Conservation (phyloP, 2,888 invertebrate genomes). For the Osmoderma eremita region DNA sequence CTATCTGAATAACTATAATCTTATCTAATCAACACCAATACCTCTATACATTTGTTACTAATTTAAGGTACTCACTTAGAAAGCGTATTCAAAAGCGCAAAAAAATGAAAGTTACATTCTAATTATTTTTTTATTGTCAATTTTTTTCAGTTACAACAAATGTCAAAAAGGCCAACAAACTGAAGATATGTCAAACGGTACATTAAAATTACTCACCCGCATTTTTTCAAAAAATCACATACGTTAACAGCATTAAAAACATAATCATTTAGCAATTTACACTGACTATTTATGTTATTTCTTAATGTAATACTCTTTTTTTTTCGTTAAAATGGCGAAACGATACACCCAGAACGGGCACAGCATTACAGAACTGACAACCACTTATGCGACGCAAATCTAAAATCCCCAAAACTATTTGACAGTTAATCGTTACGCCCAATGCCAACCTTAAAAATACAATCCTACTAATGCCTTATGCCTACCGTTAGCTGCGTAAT, state of each 20-base stretch:
- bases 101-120: constrained; percentile 39
- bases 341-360: constrained; percentile 43
- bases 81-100: not conserved
- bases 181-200: constrained; percentile 35
- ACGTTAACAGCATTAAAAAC: not conserved
- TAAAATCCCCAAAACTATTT: constrained; percentile 22
- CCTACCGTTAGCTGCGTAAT: too few relatives aligned
- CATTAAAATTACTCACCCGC: constrained; percentile 15
- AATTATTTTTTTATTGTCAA: constrained; percentile 38
- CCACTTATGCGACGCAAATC: not conserved
- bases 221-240: constrained; percentile 3
- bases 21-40: constrained; percentile 23
- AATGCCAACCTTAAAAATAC: constrained; percentile 5
- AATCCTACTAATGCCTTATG: too few relatives aligned
- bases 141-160: constrained; percentile 40
- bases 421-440: constrained; percentile 20
- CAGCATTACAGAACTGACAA: constrained; percentile 13
- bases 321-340: constrained; percentile 43
- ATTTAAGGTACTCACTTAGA: constrained; percentile 28
- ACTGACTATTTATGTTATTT: constrained; percentile 17
- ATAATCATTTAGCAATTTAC: constrained; percentile 7
- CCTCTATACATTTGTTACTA: not conserved
- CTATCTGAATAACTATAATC: constrained; percentile 12
- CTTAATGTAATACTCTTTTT: constrained; percentile 19
- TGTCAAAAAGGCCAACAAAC: constrained; percentile 46